These are phyloP conservation scores for Thumatha senex DNA, from an alignment of 2,888 invertebrate species.

Conservation along the genomic window DNA sequence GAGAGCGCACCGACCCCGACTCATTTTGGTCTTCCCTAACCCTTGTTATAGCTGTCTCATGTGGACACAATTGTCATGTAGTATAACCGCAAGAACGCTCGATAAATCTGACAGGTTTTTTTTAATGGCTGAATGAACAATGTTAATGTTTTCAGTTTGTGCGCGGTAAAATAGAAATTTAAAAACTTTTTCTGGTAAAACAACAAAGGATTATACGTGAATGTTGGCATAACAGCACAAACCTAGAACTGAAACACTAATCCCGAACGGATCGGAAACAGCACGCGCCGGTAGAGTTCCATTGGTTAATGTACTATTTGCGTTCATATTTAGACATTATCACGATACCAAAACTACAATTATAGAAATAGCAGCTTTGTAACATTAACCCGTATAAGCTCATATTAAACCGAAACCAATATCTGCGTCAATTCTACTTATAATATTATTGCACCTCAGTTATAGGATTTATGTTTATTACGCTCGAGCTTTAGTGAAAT, in stretches of 20 bases:
- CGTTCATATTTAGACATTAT: constrained; percentile 56
- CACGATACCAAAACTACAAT: constrained; percentile 30
- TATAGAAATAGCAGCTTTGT: constrained; percentile 11
- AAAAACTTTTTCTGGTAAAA: constrained; percentile 55
- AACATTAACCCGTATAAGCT: constrained; percentile 1
- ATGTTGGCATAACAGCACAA: constrained; percentile 60
- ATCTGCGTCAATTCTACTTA: neutral
- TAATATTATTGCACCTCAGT: constrained; percentile 15
- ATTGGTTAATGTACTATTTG: constrained; percentile 69
- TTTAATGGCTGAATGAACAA: neutral
- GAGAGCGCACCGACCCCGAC: constrained; percentile 64
- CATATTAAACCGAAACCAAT: neutral
- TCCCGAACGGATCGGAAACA: constrained; percentile 57
- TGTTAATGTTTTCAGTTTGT: too few relatives aligned
- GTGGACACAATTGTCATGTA: constrained; percentile 71
- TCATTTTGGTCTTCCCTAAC: constrained; percentile 69
- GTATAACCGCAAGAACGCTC: constrained; percentile 42
- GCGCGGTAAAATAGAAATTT: too few relatives aligned
- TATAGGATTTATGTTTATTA: constrained; percentile 21
- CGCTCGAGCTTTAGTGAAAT: constrained; percentile 25
- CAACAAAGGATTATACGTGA: constrained; percentile 58
- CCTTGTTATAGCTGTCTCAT: constrained; percentile 59
- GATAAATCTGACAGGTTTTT: constrained; percentile 40
- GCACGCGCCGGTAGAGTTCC: constrained; percentile 66
- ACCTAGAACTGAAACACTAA: constrained; percentile 67